A percentile compares a stretch with the other conserved stretches of the same genome.
Conservation (phyloP, 2,113 vertebrate genomes). For the Rhipidura dahli region DNA sequence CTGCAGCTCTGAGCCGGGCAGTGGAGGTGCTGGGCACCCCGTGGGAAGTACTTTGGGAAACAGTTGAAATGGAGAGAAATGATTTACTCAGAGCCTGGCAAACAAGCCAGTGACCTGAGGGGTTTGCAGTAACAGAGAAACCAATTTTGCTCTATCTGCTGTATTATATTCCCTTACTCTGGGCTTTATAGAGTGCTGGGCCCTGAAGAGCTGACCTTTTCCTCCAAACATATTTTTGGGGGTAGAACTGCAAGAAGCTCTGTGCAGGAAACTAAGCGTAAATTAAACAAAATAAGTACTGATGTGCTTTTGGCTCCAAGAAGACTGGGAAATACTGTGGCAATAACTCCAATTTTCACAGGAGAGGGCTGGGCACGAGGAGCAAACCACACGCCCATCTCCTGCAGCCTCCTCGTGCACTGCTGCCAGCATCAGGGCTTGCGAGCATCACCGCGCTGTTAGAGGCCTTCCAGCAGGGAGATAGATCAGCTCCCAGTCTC, state of each 20-base stretch:
- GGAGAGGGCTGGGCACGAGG: accelerated
- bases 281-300: slow-evolving; percentile 19
- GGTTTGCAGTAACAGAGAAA: neutral
- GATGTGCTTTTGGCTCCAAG: neutral
- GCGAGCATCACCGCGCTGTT: neutral
- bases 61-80: neutral
- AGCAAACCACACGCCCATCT: neutral
- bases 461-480: neutral
- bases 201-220: slow-evolving; percentile 48
- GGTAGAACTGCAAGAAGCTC: neutral
- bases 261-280: neutral
- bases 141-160: neutral
- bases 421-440: neutral
- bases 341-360: neutral
- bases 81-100: neutral
- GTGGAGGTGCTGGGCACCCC: neutral
- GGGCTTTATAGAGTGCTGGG: neutral
- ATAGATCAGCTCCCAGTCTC: neutral
- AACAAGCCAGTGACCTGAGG: neutral
- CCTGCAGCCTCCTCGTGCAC: neutral
- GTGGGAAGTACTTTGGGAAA: neutral
- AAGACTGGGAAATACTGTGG: neutral
- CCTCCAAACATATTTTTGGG: neutral
- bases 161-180: neutral
- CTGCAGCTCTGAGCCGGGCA: accelerated